phyloP scores from a whole-genome alignment of 2,797 vertebrate species.

The Bovichtus diacanthus region DNA sequence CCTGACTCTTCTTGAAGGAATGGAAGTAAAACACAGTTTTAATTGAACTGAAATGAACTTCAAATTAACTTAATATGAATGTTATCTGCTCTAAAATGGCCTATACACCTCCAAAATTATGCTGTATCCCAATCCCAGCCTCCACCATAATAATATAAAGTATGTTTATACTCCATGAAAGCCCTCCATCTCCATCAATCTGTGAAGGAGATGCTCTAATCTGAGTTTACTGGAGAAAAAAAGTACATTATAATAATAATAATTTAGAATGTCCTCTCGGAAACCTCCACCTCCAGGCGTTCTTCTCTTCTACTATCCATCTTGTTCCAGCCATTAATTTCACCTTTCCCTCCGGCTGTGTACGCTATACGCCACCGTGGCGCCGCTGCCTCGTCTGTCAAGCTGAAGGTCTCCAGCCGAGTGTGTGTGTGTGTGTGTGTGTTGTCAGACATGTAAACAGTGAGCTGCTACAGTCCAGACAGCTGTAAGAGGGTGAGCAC shows the following conservation, averaged over 20 bases:
- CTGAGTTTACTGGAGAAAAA: background rate
- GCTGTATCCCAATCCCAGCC: background rate
- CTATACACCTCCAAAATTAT: too few relatives aligned
- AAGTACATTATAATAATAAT: background rate
- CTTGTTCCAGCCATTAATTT: slow-evolving; percentile 11
- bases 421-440: slow-evolving; percentile 20
- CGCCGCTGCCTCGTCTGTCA: slow-evolving; percentile 24
- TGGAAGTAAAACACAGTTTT: too few relatives aligned
- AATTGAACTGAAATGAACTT: too few relatives aligned
- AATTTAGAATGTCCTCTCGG: background rate
- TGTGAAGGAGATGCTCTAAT: background rate
- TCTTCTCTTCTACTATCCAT: background rate
- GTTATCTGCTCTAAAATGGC: too few relatives aligned
- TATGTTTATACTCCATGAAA: background rate
- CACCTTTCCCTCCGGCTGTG: slow-evolving; percentile 6
- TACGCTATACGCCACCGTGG: background rate
- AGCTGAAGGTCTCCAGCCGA: background rate
- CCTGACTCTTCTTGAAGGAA: too few relatives aligned
- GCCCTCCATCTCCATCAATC: background rate
- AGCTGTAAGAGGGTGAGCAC: slow-evolving; percentile 24
- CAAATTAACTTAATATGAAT: too few relatives aligned
- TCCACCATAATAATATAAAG: background rate
- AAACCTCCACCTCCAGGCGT: background rate
- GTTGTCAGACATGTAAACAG: slow-evolving; percentile 43
- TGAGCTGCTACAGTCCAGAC: slow-evolving; percentile 21